A percentile compares a stretch with the other conserved stretches of the same genome.
Conservation (phyloP, 1,140 invertebrate species). For the Gonatopus flavifemur region DNA sequence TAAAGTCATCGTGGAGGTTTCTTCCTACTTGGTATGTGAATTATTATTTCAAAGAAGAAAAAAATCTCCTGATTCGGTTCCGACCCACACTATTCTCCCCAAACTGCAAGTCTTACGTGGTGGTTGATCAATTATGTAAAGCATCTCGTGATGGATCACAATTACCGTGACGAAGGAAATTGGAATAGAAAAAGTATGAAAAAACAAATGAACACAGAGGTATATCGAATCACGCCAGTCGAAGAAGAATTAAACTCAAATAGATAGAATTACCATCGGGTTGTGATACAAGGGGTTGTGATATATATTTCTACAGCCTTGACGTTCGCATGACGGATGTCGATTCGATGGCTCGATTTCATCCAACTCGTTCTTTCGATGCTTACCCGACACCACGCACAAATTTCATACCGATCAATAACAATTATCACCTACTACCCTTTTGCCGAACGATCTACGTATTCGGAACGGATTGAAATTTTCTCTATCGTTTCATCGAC, state of each 20-base stretch:
- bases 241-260: constrained; percentile 49
- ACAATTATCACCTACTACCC: constrained; percentile 19
- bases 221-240: constrained; percentile 44
- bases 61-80: too few species aligned
- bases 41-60: too few species aligned
- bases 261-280: constrained; percentile 43
- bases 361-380: constrained; percentile 39
- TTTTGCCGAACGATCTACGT: neutral
- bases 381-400: constrained; percentile 21
- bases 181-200: neutral
- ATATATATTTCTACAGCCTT: too few species aligned
- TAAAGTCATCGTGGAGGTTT: too few species aligned
- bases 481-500: constrained; percentile 1
- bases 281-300: too few species aligned
- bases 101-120: too few species aligned
- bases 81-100: too few species aligned
- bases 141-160: too few species aligned
- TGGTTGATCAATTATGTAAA: too few species aligned
- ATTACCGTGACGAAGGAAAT: too few species aligned
- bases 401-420: constrained; percentile 37
- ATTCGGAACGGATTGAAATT: neutral
- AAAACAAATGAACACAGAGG: neutral
- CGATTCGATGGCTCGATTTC: constrained; percentile 52
- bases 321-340: constrained; percentile 52
- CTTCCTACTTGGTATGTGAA: too few species aligned